These are phyloP conservation scores for Trissonchulus sp. DNA, from an alignment of 2,888 invertebrate species.

Conservation along the genomic window DNA sequence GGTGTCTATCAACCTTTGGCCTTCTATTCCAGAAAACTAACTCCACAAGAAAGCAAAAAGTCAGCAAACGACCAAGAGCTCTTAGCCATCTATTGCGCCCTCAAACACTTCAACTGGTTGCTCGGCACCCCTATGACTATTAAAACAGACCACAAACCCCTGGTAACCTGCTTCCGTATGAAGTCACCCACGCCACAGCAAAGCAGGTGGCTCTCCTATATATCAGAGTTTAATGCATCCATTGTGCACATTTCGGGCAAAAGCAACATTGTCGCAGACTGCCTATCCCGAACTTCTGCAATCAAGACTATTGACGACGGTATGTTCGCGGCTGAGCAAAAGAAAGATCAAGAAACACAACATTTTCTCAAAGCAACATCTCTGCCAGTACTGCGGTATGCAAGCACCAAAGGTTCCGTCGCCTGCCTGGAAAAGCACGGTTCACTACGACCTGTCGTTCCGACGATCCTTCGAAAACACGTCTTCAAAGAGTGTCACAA, in stretches of 20 bases:
- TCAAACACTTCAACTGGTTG: too few relatives aligned
- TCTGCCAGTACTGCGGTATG: constrained; percentile 6
- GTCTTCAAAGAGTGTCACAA: constrained; percentile 7
- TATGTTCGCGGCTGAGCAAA: not conserved
- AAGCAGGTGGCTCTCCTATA: constrained; percentile 18
- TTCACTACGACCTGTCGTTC: constrained; percentile 2
- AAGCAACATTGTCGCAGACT: too few relatives aligned
- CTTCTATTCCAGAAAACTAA: constrained; percentile 8
- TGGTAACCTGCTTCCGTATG: too few relatives aligned
- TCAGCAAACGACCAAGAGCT: constrained; percentile 17
- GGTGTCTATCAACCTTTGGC: not conserved
- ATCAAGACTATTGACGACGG: too few relatives aligned
- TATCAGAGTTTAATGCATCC: too few relatives aligned
- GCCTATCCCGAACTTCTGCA: too few relatives aligned
- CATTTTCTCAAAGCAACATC: not conserved
- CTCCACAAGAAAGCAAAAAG: not conserved
- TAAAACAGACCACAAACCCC: too few relatives aligned
- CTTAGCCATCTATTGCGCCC: constrained; percentile 2
- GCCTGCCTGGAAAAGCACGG: not conserved
- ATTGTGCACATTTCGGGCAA: too few relatives aligned
- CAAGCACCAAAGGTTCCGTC: not conserved
- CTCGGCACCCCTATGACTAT: too few relatives aligned
- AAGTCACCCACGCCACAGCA: constrained; percentile 18
- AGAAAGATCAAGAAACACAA: not conserved
- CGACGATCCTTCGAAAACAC: not conserved